A percentile compares a stretch with the other conserved stretches of the same genome.
These are phyloP conservation scores for Phoeniculus purpureus DNA, from an alignment of 2,797 vertebrate species.

Conservation along the genomic window DNA sequence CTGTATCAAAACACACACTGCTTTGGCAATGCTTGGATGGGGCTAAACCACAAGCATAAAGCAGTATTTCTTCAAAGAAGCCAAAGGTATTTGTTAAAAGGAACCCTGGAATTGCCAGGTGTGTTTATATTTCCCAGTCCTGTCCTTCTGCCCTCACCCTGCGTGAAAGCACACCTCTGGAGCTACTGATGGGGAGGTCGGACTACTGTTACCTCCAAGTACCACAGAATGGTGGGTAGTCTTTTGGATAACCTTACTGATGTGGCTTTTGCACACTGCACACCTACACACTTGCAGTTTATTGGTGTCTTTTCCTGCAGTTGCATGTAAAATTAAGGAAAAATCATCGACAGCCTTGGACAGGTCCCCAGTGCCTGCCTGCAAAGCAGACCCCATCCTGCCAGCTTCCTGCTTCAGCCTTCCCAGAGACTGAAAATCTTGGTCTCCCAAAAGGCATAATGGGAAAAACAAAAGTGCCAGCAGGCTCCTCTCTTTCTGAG, in stretches of 20 bases:
- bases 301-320: not conserved
- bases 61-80: not conserved
- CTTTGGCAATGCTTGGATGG: not conserved
- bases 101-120: not conserved
- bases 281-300: accelerated
- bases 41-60: not conserved
- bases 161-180: not conserved
- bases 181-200: not conserved
- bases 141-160: not conserved
- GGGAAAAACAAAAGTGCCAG: not conserved
- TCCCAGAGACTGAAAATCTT: not conserved
- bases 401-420: not conserved
- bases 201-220: not conserved
- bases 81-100: not conserved
- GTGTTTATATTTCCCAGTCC: not conserved
- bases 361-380: not conserved
- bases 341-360: not conserved
- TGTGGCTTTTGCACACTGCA: not conserved
- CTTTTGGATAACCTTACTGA: not conserved
- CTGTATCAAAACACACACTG: not conserved
- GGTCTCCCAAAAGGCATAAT: not conserved
- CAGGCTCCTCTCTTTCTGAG: not conserved
- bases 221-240: accelerated
- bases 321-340: not conserved
- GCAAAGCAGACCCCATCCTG: not conserved